A percentile compares a stretch with the other conserved stretches of the same genome.
phyloP scores from a whole-genome alignment of 1,140 invertebrate species.

The Anastrepha obliqua region DNA sequence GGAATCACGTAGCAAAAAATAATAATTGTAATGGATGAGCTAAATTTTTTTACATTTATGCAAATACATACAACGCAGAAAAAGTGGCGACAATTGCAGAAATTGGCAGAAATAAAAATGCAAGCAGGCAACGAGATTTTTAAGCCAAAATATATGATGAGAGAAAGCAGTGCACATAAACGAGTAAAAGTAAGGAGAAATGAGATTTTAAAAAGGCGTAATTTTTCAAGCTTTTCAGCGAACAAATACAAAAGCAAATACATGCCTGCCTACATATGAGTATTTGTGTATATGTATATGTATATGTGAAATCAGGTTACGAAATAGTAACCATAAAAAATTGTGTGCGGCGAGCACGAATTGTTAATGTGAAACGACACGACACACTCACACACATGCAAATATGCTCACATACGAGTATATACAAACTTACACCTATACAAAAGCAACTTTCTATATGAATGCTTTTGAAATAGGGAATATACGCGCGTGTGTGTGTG shows the following conservation, averaged over 20 bases:
- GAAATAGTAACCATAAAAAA: not conserved
- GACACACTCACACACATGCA: not conserved
- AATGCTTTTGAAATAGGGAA: not conserved
- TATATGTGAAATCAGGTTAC: not conserved
- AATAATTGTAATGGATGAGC: slow-evolving; percentile 24
- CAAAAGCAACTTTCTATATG: not conserved
- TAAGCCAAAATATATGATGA: slow-evolving; percentile 38
- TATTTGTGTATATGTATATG: not conserved
- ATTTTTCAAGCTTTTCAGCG: slow-evolving; percentile 36
- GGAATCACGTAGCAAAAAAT: not conserved
- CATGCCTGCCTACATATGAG: too few relatives aligned
- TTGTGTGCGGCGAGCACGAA: not conserved
- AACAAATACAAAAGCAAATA: slow-evolving; percentile 1
- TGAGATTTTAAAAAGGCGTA: slow-evolving; percentile 37
- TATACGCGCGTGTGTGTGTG: not conserved
- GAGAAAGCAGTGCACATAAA: not conserved
- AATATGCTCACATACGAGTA: too few relatives aligned
- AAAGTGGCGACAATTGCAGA: slow-evolving; percentile 25
- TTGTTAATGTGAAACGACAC: not conserved
- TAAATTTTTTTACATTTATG: not conserved
- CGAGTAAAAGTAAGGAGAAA: not conserved
- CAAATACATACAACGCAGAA: not conserved
- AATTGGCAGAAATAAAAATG: slow-evolving; percentile 39
- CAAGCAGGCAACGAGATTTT: not conserved
- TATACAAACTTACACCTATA: not conserved